Evolutionary conservation across 2,797 vertebrate genomes (phyloP).

Genomic region (Zenarchopterus dispar): DNA sequence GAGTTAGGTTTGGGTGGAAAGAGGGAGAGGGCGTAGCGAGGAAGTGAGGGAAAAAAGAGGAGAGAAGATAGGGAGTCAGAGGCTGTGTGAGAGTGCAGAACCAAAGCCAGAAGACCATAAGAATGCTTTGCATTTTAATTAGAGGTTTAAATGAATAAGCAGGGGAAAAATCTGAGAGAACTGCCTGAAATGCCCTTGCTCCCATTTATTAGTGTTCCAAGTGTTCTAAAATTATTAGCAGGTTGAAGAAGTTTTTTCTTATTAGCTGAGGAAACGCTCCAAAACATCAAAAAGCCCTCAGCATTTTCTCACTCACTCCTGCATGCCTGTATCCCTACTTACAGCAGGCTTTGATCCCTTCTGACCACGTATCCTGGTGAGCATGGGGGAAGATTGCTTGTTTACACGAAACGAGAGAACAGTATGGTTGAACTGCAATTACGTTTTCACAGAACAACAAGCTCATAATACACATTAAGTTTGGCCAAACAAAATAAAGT

Average conservation of each 20-base stretch:
- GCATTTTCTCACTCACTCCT: slow-evolving; percentile 59
- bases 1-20: slow-evolving; percentile 60
- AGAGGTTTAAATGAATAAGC: slow-evolving; percentile 79
- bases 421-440: slow-evolving; percentile 63
- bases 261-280: slow-evolving; percentile 67
- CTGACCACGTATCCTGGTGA: slow-evolving; percentile 49
- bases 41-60: slow-evolving; percentile 28
- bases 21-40: slow-evolving; percentile 22
- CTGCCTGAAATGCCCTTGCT: slow-evolving; percentile 66
- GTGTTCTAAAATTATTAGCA: slow-evolving; percentile 72
- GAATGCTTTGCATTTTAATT: slow-evolving; percentile 80
- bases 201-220: slow-evolving; percentile 73
- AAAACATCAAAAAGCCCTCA: slow-evolving; percentile 65
- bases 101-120: slow-evolving; percentile 72
- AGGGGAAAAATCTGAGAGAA: slow-evolving; percentile 59
- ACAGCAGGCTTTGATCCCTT: slow-evolving; percentile 63
- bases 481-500: slow-evolving; percentile 62
- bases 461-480: slow-evolving; percentile 55
- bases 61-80: slow-evolving; percentile 63
- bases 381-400: slow-evolving; percentile 21
- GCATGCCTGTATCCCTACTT: slow-evolving; percentile 42
- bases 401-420: slow-evolving; percentile 60
- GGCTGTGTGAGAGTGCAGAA: slow-evolving; percentile 60
- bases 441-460: slow-evolving; percentile 66
- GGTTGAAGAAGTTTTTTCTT: slow-evolving; percentile 72